A percentile compares a stretch with the other conserved stretches of the same genome.
These are phyloP conservation scores for Clarias laeviceps DNA, from an alignment of 2,797 vertebrate genomes.

Conservation along the genomic window DNA sequence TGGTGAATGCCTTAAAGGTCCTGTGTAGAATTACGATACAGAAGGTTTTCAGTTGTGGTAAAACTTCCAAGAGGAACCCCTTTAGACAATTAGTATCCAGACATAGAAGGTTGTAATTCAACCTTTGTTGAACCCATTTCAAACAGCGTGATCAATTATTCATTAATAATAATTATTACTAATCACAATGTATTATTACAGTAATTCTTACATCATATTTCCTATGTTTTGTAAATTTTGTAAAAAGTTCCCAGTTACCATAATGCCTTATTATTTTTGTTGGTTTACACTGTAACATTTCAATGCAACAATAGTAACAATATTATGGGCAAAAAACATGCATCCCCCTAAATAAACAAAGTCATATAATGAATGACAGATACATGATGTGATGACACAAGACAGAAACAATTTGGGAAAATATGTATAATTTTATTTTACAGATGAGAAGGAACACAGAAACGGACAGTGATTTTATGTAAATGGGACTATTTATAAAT, in stretches of 20 bases:
- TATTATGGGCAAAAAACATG: background rate
- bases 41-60: background rate
- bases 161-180: background rate
- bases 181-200: background rate
- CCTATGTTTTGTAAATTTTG: background rate
- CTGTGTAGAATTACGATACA: background rate
- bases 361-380: slow-evolving; percentile 28
- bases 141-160: background rate
- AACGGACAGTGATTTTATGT: slow-evolving; percentile 13
- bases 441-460: slow-evolving; percentile 25
- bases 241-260: background rate
- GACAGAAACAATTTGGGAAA: slow-evolving; percentile 29
- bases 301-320: background rate
- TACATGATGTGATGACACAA: slow-evolving; percentile 40
- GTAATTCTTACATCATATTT: background rate
- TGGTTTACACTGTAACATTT: background rate
- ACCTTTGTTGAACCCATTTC: background rate
- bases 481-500: slow-evolving; percentile 6
- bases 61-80: background rate
- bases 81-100: background rate
- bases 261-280: slow-evolving; percentile 9
- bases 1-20: background rate
- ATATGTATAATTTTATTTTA: slow-evolving; percentile 47
- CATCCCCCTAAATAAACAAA: background rate
- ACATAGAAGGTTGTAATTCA: background rate